Evolutionary conservation across 2,113 vertebrate genomes (phyloP).

Genomic region (Parus major): DNA sequence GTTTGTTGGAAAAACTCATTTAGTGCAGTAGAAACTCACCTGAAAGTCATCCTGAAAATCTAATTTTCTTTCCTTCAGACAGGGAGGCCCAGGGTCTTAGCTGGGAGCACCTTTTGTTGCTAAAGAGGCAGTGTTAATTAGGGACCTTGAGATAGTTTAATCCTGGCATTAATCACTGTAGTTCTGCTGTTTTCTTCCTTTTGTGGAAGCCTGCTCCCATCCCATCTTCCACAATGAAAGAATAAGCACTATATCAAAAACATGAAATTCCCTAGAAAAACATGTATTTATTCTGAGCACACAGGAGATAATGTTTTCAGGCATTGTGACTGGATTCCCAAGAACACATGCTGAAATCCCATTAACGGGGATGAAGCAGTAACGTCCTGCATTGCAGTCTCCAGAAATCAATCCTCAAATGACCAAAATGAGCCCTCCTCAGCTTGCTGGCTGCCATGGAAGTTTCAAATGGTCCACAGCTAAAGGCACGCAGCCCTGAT

Average conservation of each 20-base stretch:
- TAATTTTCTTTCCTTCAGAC: background rate
- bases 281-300: background rate
- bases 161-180: background rate
- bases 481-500: background rate
- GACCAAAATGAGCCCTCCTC: background rate
- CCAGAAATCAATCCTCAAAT: background rate
- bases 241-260: background rate
- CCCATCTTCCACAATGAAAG: background rate
- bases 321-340: background rate
- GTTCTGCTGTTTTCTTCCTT: background rate
- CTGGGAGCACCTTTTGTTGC: background rate
- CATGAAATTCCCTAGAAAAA: background rate
- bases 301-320: background rate
- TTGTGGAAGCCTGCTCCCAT: background rate
- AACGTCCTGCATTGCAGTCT: background rate
- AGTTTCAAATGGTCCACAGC: background rate
- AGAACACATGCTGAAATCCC: background rate
- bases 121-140: background rate
- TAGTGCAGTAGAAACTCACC: background rate
- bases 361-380: background rate
- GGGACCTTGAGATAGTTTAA: background rate
- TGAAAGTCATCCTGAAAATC: background rate
- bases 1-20: background rate
- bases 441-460: background rate
- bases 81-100: background rate